Conservation (phyloP, 2,113 vertebrate species). For the Tapirus terrestris region DNA sequence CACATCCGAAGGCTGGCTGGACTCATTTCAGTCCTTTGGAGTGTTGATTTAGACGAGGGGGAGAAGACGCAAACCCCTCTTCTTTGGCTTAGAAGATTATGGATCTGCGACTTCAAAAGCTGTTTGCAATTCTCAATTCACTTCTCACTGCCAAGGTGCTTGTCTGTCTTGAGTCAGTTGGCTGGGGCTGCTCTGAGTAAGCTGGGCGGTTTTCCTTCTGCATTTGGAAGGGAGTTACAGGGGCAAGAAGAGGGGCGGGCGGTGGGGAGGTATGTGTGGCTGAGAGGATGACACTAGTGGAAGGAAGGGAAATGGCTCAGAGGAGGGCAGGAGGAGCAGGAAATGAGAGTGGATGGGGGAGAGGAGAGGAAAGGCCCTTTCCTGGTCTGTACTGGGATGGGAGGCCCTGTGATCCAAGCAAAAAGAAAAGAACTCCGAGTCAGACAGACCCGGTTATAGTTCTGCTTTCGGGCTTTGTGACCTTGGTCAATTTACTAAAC, state of each 20-base stretch:
- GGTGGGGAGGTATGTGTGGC: neutral
- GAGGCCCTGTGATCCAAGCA: neutral
- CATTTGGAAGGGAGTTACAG: neutral
- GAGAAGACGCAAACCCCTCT: conserved; percentile 39
- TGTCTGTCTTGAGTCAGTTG: conserved; percentile 72
- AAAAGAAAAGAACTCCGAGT: neutral
- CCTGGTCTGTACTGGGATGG: neutral
- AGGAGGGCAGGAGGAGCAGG: neutral
- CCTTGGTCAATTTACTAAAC: neutral
- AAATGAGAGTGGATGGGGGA: neutral
- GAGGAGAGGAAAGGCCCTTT: neutral
- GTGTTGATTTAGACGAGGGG: conserved; percentile 57
- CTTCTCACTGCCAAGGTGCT: conserved; percentile 73
- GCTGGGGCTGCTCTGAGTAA: conserved; percentile 51
- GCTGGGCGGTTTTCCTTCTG: conserved; percentile 42
- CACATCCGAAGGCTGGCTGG: conserved; percentile 64
- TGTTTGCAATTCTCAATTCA: conserved; percentile 67
- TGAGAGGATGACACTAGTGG: neutral
- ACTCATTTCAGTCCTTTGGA: conserved; percentile 56
- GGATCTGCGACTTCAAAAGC: conserved; percentile 76
- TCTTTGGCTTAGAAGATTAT: conserved; percentile 70
- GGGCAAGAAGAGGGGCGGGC: neutral
- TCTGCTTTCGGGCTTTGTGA: neutral
- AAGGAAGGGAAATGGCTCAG: neutral
- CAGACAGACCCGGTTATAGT: neutral